Percentiles rank a stretch among this genome's conserved stretches.
These are phyloP conservation scores for Phainopepla nitens DNA, from an alignment of 2,113 vertebrate genomes.

Conservation along the genomic window DNA sequence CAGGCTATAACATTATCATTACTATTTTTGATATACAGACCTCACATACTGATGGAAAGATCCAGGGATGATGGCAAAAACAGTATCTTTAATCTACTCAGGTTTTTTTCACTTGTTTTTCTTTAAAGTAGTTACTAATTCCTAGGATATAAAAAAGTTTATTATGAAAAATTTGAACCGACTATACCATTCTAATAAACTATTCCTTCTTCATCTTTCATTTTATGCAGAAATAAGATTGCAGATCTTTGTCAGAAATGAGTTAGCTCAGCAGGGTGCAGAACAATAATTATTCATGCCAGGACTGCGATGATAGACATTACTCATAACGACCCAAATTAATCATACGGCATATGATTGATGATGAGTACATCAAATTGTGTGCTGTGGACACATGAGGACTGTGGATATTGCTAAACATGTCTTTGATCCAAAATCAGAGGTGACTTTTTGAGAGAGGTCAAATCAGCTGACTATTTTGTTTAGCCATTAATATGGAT, in stretches of 20 bases:
- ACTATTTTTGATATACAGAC: background rate
- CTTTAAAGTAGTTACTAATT: background rate
- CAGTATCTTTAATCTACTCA: background rate
- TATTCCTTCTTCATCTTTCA: background rate
- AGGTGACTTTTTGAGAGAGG: conserved; percentile 51
- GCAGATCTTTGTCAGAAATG: conserved; percentile 55
- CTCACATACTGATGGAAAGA: background rate
- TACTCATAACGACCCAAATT: conserved; percentile 62
- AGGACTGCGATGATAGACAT: conserved; percentile 48
- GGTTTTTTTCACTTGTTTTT: background rate
- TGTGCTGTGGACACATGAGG: conserved; percentile 32
- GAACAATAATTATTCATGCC: conserved; percentile 59
- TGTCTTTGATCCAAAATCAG: conserved; percentile 55
- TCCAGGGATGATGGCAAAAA: background rate
- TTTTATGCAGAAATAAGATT: conserved; percentile 50
- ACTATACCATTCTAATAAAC: background rate
- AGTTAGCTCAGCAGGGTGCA: conserved; percentile 34
- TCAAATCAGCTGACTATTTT: conserved; percentile 19
- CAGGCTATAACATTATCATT: background rate
- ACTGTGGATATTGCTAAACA: conserved; percentile 53
- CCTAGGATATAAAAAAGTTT: background rate
- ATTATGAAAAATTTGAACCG: background rate
- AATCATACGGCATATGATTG: conserved; percentile 57
- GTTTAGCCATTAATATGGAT: conserved; percentile 26
- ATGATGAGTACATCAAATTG: conserved; percentile 40